Evolutionary conservation across 2,113 vertebrate genomes (phyloP).

Genomic region (Dascyllus trimaculatus): DNA sequence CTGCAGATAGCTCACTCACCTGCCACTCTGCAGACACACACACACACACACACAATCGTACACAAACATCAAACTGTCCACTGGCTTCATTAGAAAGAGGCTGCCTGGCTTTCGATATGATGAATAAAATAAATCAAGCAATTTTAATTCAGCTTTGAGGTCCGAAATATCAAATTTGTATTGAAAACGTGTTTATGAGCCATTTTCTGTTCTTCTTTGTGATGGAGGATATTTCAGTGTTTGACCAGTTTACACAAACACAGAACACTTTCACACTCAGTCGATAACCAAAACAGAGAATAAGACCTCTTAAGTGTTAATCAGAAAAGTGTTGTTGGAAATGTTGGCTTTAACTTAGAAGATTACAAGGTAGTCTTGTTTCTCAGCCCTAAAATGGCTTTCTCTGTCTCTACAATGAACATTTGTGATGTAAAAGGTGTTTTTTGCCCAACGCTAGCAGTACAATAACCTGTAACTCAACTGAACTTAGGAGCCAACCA

Average conservation of each 20-base stretch:
- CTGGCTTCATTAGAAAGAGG: slow-evolving; percentile 78
- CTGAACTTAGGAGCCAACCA: too few relatives aligned
- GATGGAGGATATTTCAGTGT: neutral
- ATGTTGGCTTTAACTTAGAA: slow-evolving; percentile 5
- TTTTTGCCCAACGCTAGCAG: neutral
- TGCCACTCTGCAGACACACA: slow-evolving; percentile 72
- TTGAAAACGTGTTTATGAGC: slow-evolving; percentile 48
- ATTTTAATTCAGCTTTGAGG: slow-evolving; percentile 71
- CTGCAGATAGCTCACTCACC: slow-evolving; percentile 83
- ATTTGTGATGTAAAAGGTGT: neutral
- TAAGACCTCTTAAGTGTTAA: neutral
- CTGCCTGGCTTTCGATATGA: slow-evolving; percentile 73
- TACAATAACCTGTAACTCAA: neutral
- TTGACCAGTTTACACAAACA: slow-evolving; percentile 27
- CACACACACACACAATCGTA: slow-evolving; percentile 42
- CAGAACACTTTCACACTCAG: slow-evolving; percentile 1
- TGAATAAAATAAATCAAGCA: slow-evolving; percentile 76
- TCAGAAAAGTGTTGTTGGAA: neutral
- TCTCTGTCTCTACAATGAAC: neutral
- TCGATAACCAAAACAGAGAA: neutral
- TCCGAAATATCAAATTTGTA: slow-evolving; percentile 57
- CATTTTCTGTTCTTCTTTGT: slow-evolving; percentile 30
- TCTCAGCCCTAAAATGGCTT: neutral
- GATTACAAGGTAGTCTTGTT: neutral
- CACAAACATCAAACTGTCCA: slow-evolving; percentile 76